Percentiles rank a stretch among this genome's conserved stretches.
Conservation (phyloP, 2,113 vertebrate species). For the Nothocercus julius region DNA sequence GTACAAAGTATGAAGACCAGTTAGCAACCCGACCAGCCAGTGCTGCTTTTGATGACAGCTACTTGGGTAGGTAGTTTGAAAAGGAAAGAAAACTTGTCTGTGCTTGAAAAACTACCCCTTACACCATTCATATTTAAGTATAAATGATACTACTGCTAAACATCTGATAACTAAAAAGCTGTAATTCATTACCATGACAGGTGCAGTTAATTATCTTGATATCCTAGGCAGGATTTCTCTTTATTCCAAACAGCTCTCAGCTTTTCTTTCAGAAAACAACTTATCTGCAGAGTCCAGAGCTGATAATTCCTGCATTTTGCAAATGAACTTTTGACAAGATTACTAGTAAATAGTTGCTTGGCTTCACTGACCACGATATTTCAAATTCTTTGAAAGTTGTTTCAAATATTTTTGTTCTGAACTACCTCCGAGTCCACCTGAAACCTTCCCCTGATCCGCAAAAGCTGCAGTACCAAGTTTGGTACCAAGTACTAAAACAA, state of each 20-base stretch:
- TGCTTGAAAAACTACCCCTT: not conserved
- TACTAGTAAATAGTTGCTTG: not conserved
- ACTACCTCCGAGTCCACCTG: not conserved
- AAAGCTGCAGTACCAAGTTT: not conserved
- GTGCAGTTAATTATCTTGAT: not conserved
- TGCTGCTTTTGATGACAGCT: constrained; percentile 93
- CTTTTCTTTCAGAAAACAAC: not conserved
- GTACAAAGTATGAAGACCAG: constrained; percentile 82
- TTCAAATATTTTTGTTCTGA: not conserved
- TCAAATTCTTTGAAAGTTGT: too few relatives aligned
- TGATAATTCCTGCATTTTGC: not conserved
- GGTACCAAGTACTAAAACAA: not conserved
- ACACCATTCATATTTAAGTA: fast-evolving
- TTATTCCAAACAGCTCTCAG: not conserved
- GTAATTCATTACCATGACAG: not conserved
- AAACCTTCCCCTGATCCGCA: not conserved
- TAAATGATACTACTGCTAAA: not conserved
- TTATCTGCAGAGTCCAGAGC: not conserved
- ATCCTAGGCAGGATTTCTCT: not conserved
- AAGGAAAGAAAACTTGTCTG: not conserved
- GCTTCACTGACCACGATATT: not conserved
- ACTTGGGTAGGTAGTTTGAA: constrained; percentile 83
- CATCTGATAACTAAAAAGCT: not conserved
- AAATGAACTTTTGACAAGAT: not conserved
- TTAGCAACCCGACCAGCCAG: constrained; percentile 86